A percentile compares a stretch with the other conserved stretches of the same genome.
phyloP scores from a whole-genome alignment of 2,888 invertebrate species.

The Schrankia costaestrigalis region DNA sequence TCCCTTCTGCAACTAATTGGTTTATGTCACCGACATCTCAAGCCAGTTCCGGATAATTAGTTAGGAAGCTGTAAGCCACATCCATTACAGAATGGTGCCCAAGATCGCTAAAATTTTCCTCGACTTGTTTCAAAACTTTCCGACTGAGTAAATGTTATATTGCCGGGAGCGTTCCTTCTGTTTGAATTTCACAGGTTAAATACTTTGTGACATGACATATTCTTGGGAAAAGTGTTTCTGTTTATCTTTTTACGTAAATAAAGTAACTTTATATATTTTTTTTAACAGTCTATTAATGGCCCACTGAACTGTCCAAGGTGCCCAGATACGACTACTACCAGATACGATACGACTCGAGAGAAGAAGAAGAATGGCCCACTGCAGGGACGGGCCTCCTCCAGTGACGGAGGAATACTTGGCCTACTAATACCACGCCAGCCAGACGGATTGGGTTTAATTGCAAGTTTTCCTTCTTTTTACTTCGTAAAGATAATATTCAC shows the following conservation, averaged over 20 bases:
- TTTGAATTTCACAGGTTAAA: constrained; percentile 7
- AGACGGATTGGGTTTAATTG: too few relatives aligned
- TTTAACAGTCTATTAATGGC: too few relatives aligned
- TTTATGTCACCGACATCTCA: constrained; percentile 28
- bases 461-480: too few relatives aligned
- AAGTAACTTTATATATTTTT: too few relatives aligned
- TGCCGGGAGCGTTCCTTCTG: constrained; percentile 2
- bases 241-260: neutral
- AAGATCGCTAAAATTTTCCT: constrained; percentile 14
- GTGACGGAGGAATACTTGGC: too few relatives aligned
- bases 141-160: constrained; percentile 8
- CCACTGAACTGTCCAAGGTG: too few relatives aligned
- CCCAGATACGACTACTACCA: too few relatives aligned
- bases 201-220: neutral
- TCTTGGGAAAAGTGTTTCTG: neutral
- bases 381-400: too few relatives aligned
- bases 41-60: constrained; percentile 19
- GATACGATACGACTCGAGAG: too few relatives aligned
- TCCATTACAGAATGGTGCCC: constrained; percentile 6
- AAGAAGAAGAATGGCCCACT: too few relatives aligned
- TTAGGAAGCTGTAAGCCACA: constrained; percentile 10
- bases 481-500: too few relatives aligned
- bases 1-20: constrained; percentile 28
- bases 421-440: too few relatives aligned
- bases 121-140: constrained; percentile 19